Evolutionary conservation across 2,888 invertebrate species (phyloP).

Genomic region (Protonemura montana): DNA sequence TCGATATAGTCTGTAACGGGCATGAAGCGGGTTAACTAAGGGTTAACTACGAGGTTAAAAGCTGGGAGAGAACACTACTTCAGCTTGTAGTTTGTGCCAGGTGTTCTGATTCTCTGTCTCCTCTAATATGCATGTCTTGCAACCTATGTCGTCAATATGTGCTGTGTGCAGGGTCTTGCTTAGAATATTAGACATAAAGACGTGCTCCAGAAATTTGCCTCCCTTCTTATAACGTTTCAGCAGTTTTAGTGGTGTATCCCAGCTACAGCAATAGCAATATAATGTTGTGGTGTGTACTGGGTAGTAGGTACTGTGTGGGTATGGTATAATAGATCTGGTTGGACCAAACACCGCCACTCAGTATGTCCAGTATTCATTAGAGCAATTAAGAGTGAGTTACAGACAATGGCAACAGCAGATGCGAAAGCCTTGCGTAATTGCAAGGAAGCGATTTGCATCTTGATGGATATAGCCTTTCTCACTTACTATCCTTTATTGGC

Average conservation of each 20-base stretch:
- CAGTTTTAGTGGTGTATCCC: neutral
- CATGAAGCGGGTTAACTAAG: neutral
- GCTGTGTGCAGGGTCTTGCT: neutral
- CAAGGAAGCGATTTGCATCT: constrained; percentile 47
- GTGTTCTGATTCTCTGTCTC: neutral
- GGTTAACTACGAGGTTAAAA: neutral
- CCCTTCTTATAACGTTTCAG: constrained; percentile 1
- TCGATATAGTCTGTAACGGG: too few relatives aligned
- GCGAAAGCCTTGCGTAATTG: constrained; percentile 42
- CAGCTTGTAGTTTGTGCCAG: neutral
- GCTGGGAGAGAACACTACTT: neutral
- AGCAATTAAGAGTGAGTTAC: constrained; percentile 47
- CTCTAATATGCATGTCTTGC: constrained; percentile 5
- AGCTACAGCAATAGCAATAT: neutral
- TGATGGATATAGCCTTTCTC: constrained; percentile 43
- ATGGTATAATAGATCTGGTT: neutral
- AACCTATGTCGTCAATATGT: neutral
- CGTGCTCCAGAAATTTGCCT: neutral
- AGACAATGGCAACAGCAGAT: constrained; percentile 46
- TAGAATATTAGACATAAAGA: neutral
- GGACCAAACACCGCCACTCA: neutral
- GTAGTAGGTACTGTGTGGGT: neutral
- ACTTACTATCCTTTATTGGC: constrained; percentile 20
- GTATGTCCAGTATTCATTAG: constrained; percentile 46
- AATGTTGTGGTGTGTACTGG: neutral